Base-by-base conservation (phyloP, 2,113 vertebrate genomes). In the Amblyornis subalaris region DNA sequence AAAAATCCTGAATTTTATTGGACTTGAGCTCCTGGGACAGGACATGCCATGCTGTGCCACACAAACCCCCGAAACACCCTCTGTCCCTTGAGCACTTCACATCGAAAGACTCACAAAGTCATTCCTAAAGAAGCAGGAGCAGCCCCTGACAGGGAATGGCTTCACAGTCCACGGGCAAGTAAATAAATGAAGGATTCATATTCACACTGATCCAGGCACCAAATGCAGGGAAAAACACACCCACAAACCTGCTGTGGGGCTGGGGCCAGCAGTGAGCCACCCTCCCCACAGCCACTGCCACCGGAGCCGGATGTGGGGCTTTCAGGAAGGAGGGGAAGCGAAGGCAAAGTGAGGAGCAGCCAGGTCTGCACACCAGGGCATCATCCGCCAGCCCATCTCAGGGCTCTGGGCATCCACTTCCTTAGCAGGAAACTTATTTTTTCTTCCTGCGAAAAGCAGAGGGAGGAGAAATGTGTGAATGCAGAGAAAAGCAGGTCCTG, bases 361-460 rank as follows among this genome's bases (percentile, higher is more conserved):
- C 88, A 77, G 60, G 61, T 74, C 24, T 44, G 31, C 78, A 24
- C 10, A 31, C 29, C 77, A 13, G 57, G 4, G 26, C 78, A 22
- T 47, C 54, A 1, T 61, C 85, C 3, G 3, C 69, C 88, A 10
- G 77, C 29, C 72, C 0, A 0, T 3, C 80, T 22, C 7, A 0
- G 62, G 80, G 69, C 87, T 79, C 94, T 6, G 40, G 53, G 44
- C 26, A 1, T 16, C 74, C 18, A 50, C 92, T 95, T 96, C 96
- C 94, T 88, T 20, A 22, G 60, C 78, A 40, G 92, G 67, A 94
- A 96, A 50, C 62, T 85, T 80, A 95, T 35, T 47, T 96, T 94
- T 96, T 96, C 94, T 96, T 96, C 94, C 96, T 96, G 94, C 2
- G 0, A 79, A 96, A 96, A 94, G 95, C 88, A 95, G 90, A 96